Percentiles rank a stretch among this genome's conserved stretches.
Evolutionary conservation across 2,797 vertebrate species (phyloP).

Genomic region (Zonotrichia albicollis): DNA sequence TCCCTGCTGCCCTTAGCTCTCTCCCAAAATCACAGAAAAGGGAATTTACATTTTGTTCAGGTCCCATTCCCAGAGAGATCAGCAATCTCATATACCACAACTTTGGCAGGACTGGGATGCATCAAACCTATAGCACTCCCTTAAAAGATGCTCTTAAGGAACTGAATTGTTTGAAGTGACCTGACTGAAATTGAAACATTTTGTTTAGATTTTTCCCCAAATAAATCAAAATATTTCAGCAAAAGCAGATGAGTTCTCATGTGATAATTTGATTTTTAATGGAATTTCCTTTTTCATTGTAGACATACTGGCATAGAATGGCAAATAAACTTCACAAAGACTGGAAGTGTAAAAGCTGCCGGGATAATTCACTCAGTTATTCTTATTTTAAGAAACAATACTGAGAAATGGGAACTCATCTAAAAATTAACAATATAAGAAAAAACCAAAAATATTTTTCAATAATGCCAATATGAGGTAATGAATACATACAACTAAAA

Average conservation of each 20-base stretch:
- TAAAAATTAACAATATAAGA: neutral
- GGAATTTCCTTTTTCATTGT: neutral
- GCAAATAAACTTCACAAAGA: neutral
- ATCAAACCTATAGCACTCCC: neutral
- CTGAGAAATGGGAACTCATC: neutral
- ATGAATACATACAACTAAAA: neutral
- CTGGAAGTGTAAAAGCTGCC: neutral
- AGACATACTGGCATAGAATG: neutral
- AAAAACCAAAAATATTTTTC: neutral
- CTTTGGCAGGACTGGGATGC: neutral
- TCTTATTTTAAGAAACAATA: constrained; percentile 9
- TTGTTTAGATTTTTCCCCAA: neutral
- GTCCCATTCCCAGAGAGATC: neutral
- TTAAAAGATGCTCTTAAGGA: neutral
- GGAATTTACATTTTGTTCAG: neutral
- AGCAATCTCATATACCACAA: neutral
- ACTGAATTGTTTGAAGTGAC: neutral
- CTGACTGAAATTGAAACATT: neutral
- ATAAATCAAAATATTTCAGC: neutral
- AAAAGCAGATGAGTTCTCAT: neutral
- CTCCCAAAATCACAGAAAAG: neutral
- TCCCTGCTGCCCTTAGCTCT: neutral
- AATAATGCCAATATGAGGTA: neutral
- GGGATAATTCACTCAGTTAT: neutral
- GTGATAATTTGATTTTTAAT: neutral